These are phyloP conservation scores for Stenolophus ochropezus DNA, from an alignment of 2,888 invertebrate genomes.

Conservation along the genomic window DNA sequence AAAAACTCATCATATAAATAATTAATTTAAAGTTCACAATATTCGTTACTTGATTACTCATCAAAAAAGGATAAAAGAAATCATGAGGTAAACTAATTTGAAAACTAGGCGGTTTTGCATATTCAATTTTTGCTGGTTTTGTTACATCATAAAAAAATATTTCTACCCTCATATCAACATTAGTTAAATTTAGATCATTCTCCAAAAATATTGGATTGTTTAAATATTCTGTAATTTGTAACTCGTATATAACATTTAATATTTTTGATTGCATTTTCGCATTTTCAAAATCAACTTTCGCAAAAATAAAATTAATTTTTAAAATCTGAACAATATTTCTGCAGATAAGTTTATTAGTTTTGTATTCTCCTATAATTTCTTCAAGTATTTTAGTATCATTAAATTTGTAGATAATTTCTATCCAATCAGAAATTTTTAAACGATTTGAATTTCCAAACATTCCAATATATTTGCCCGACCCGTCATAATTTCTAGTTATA, in stretches of 20 bases:
- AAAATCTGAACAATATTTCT: slow-evolving; percentile 69
- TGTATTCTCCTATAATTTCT: slow-evolving; percentile 69
- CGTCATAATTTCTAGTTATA: slow-evolving; percentile 63
- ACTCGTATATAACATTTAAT: slow-evolving; percentile 66
- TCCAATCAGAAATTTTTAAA: slow-evolving; percentile 73
- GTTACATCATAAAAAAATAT: slow-evolving; percentile 74
- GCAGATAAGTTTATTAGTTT: slow-evolving; percentile 68
- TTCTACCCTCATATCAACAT: slow-evolving; percentile 65
- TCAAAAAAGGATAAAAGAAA: slow-evolving; percentile 79
- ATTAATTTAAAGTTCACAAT: slow-evolving; percentile 2
- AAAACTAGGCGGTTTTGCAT: slow-evolving; percentile 76
- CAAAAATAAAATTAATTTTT: slow-evolving; percentile 73
- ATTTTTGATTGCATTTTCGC: slow-evolving; percentile 70
- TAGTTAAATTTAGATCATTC: slow-evolving; percentile 58
- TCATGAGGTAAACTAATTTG: slow-evolving; percentile 77
- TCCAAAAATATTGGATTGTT: slow-evolving; percentile 55
- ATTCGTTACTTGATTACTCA: slow-evolving; percentile 14
- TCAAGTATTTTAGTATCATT: slow-evolving; percentile 67
- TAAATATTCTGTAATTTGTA: background rate
- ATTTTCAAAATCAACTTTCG: slow-evolving; percentile 69
- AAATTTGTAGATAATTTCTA: slow-evolving; percentile 70
- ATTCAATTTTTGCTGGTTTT: slow-evolving; percentile 71
- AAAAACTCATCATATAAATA: background rate
- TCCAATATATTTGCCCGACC: slow-evolving; percentile 70
- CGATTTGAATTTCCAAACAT: slow-evolving; percentile 74